phyloP scores from a whole-genome alignment of 1,140 invertebrate genomes.

The Octopus bimaculoides region DNA sequence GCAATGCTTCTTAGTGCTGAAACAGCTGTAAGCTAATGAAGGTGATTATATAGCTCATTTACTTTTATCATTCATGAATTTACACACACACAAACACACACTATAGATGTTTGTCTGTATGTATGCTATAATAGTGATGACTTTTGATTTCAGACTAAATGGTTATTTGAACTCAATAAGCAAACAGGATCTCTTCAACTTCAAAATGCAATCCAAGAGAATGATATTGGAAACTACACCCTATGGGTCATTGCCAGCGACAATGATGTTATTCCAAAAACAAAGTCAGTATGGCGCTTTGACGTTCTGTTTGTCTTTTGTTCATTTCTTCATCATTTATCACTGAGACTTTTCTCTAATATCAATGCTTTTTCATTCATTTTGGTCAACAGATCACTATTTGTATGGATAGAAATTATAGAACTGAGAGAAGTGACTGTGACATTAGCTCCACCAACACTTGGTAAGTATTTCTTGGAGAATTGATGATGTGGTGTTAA shows the following conservation, averaged over 20 bases:
- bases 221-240: conserved; percentile 5
- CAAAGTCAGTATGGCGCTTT: background rate
- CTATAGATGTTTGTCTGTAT: too few relatives aligned
- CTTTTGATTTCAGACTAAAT: conserved; percentile 2
- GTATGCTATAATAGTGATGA: background rate
- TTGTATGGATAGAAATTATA: conserved; percentile 8
- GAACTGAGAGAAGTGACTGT: background rate
- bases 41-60: too few relatives aligned
- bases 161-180: background rate
- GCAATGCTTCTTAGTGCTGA: too few relatives aligned
- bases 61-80: too few relatives aligned
- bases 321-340: background rate
- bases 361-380: background rate
- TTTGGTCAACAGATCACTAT: background rate
- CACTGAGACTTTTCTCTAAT: background rate
- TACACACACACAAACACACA: too few relatives aligned
- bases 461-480: background rate
- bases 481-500: too few relatives aligned
- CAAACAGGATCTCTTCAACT: background rate
- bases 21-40: too few relatives aligned
- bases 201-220: background rate
- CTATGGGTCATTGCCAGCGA: conserved; percentile 11
- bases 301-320: background rate
- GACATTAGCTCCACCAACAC: background rate
- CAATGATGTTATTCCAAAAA: conserved; percentile 9